Evolutionary conservation across 1,140 invertebrate genomes (phyloP), one percentile per base, ranked within the genome.

Genomic region (Rhyzopertha dominica): DNA sequence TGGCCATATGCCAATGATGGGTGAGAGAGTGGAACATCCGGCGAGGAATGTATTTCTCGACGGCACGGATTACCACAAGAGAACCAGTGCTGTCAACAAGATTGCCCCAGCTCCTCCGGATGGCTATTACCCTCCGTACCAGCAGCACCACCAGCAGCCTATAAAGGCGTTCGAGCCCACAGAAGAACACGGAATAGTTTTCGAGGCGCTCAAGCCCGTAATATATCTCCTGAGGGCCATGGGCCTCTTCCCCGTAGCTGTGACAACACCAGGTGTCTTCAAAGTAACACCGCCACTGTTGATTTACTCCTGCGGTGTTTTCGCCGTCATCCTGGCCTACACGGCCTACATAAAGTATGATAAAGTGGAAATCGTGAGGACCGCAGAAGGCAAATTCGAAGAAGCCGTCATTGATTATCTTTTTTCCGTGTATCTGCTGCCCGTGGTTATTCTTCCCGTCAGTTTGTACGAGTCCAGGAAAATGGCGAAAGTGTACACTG

Each of bases 371-470:
- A 74, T 78, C 43, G 66, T 77, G 14, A 60, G 68, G 19, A 74
- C 72, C 0, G 60, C 76, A n/a, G 79, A 79, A 53, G 78, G 78
- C 0, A 74, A 76, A 37, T 82, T 82, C 46, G 80, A 81, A 55
- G 79, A 82, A 61, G 79, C 78, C 1, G 80, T 81, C 1, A 81
- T 82, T 50, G 78, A 78, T 39, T 82, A 82, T 57, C 61, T 82
- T 1, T 82, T 82, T 54, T 74, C 78, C 2, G 74, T 81, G 0
- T 81, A 81, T 58, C 68, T 82, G 19, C 68, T 81, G 40, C 80
- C 80, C 0, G 72, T 80, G 55, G 61, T 76, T 10, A 62, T 74
- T 0, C 70, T 80, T 39, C 78, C 78, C 0, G 69, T 82, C 28
- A 51, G 78, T 19, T 80, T 78, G 75, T 78, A 74, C 51, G 79